These are phyloP conservation scores for Glyphotaelius pellucidus DNA, from an alignment of 2,888 invertebrate species.

Conservation along the genomic window DNA sequence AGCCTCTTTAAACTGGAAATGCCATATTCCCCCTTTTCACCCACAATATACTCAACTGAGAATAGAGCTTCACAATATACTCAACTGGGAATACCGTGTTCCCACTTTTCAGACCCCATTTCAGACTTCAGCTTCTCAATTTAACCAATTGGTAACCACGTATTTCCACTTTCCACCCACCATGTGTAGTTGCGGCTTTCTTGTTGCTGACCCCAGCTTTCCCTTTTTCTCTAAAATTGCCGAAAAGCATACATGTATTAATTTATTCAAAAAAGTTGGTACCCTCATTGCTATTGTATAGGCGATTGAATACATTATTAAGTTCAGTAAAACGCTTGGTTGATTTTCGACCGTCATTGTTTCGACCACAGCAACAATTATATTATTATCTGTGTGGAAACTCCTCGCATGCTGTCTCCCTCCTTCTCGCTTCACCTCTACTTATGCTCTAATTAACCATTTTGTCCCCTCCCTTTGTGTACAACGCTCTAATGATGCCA, in stretches of 20 bases:
- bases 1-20: no score
- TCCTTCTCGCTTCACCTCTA: neutral
- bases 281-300: neutral
- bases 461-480: neutral
- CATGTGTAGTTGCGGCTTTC: neutral
- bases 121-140: no score
- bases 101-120: no score
- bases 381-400: neutral
- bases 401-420: neutral
- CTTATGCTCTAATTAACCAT: neutral
- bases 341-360: neutral
- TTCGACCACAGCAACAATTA: neutral
- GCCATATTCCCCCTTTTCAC: no score
- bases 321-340: neutral
- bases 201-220: neutral
- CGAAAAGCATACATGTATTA: neutral
- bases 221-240: neutral
- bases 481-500: slow-evolving; percentile 30
- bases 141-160: no score
- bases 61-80: no score
- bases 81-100: no score
- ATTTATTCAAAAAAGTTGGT: neutral
- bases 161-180: no score
- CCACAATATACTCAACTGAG: no score
- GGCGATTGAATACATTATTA: neutral